Evolutionary conservation across 2,888 invertebrate species (phyloP), one percentile per base, ranked within the genome.

Genomic region (Creontiades dilutus): DNA sequence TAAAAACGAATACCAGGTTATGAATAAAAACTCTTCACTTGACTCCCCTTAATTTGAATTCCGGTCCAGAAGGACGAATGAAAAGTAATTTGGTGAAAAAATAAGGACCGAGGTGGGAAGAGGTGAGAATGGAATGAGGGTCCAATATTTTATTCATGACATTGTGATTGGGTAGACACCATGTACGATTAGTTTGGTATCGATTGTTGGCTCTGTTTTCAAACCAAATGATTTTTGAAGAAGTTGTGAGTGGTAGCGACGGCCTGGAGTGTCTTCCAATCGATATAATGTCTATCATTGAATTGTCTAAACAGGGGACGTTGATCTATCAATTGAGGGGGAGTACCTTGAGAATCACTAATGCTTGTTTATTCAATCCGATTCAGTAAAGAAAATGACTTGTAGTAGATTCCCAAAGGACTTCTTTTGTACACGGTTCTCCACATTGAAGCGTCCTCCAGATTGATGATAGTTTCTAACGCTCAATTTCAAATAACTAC

Each of bases 1-100:
- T 46, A 0, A 78, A 78, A 78, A 78, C 37, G 78, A 78, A 78
- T 78, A 23, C 13, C 23, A 68, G 68, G 78, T 78, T 78, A 46
- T 78, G 78, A 78, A 78, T 78, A 61, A 85, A n/a, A 27, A 85
- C 61, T 46, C n/a, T 27, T 46, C 85, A 57, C 57, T 61, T 23
- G 37, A 85, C 85, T 23, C 85, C 27, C 85, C 85, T 85, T 85
- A 85, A 86, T 86, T 86, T 86, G 86, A 86, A 86, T 86, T 86
- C 86, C 23, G 76, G 55, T 19, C 57, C 86, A 48, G 48, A 55
- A 55, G 86, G 47, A 75, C 46, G 61, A 86, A 68, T 68, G 46
- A 19, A 86, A 86, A 86, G 76, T 86, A 86, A 86, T 86, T 75
- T 86, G 48, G 46, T 86, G 86, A 75, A 48, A 75, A 75, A 86